Evolutionary conservation across 1,140 invertebrate genomes (phyloP).

Genomic region (Drosophila yakuba): DNA sequence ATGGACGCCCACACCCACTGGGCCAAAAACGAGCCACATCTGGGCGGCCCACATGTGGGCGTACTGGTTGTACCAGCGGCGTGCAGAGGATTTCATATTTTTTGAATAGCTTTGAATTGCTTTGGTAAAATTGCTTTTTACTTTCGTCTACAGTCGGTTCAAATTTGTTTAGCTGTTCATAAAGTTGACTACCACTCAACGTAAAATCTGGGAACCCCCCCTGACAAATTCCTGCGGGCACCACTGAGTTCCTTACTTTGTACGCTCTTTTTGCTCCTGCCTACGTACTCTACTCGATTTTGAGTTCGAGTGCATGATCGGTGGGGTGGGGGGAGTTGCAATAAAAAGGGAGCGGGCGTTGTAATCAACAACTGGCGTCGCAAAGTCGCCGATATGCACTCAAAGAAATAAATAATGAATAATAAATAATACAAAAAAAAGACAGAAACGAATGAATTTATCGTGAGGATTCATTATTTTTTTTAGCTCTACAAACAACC

Average conservation of each 20-base stretch:
- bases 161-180: too few species aligned
- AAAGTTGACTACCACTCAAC: too few species aligned
- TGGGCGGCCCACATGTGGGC: conserved; percentile 34
- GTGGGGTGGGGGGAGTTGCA: conserved; percentile 30
- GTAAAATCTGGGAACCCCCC: background rate
- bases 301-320: conserved; percentile 7
- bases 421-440: too few species aligned
- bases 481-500: conserved; percentile 39
- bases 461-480: conserved; percentile 26
- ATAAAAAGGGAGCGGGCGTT: conserved; percentile 12
- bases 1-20: conserved; percentile 26
- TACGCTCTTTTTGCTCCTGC: conserved; percentile 3
- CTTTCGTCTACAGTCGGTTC: too few species aligned
- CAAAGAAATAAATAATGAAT: conserved; percentile 6
- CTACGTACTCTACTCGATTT: conserved; percentile 21
- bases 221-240: background rate
- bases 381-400: conserved; percentile 17
- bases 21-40: conserved; percentile 15
- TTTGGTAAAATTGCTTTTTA: too few species aligned
- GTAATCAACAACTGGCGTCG: conserved; percentile 23
- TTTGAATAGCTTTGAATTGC: too few species aligned
- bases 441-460: conserved; percentile 2
- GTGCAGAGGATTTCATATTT: background rate
- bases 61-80: conserved; percentile 25
- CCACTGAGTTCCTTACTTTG: background rate